Conservation (phyloP, 2,797 vertebrate genomes). For the Poecilia velifera region DNA sequence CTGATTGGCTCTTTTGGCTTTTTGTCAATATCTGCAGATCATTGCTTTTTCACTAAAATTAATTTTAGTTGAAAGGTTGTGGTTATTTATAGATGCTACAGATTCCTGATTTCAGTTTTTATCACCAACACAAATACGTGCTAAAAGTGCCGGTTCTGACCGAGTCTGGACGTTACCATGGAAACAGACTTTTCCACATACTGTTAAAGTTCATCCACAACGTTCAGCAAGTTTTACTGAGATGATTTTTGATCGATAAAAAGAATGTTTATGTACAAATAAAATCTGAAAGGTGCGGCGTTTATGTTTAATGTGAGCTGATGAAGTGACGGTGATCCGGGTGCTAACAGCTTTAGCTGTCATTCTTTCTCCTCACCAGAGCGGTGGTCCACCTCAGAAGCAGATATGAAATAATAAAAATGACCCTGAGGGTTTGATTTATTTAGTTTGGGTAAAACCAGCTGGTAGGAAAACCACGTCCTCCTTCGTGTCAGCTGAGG, state of each 20-base stretch:
- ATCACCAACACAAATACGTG: too few relatives aligned
- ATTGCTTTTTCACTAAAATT: not conserved
- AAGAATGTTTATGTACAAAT: not conserved
- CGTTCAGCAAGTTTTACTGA: not conserved
- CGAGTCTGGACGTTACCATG: not conserved
- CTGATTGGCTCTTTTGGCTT: not conserved
- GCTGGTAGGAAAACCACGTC: not conserved
- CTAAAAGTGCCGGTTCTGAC: not conserved
- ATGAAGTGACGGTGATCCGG: not conserved
- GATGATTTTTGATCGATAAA: not conserved
- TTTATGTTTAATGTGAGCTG: not conserved
- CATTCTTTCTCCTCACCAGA: not conserved
- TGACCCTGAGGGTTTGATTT: too few relatives aligned
- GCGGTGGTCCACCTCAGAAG: not conserved
- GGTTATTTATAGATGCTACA: not conserved
- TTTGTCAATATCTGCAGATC: not conserved
- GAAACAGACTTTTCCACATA: not conserved
- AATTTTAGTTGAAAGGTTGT: not conserved
- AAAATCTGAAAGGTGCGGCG: not conserved
- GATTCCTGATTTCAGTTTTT: not conserved
- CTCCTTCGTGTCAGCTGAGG: conserved; percentile 30
- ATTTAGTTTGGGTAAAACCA: not conserved
- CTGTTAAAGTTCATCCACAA: not conserved
- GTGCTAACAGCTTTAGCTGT: not conserved
- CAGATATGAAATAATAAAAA: not conserved